phyloP scores from a whole-genome alignment of 1,140 invertebrate species.

The Steinernema feltiae region DNA sequence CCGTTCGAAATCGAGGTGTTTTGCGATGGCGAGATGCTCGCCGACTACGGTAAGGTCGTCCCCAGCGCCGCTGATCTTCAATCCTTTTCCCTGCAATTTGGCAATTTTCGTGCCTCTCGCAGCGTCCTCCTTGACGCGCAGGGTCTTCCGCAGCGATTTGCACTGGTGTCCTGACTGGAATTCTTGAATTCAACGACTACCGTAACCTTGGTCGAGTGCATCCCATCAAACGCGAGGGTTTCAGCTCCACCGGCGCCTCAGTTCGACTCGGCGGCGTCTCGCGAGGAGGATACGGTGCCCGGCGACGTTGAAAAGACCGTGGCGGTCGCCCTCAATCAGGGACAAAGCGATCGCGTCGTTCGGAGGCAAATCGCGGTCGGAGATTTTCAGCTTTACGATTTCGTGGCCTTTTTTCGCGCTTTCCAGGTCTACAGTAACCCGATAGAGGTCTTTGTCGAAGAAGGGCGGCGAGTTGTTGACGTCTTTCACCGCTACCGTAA shows the following conservation, averaged over 20 bases:
- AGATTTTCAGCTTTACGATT: constrained; percentile 30
- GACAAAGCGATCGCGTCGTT: constrained; percentile 27
- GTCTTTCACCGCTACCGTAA: constrained; percentile 80
- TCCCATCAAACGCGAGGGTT: constrained; percentile 32
- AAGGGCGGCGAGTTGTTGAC: constrained; percentile 68
- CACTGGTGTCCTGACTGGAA: background rate
- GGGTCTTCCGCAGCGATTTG: background rate
- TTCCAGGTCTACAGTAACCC: constrained; percentile 22
- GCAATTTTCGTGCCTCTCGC: background rate
- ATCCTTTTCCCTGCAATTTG: background rate
- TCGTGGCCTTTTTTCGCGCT: background rate
- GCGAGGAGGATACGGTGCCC: background rate
- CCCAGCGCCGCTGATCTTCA: background rate
- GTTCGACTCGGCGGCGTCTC: background rate
- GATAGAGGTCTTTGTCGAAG: constrained; percentile 42
- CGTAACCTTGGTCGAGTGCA: constrained; percentile 23
- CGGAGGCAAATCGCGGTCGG: constrained; percentile 33
- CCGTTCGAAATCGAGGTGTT: background rate
- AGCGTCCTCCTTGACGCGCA: background rate
- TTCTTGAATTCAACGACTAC: constrained; percentile 18
- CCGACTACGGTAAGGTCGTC: background rate
- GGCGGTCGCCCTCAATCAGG: constrained; percentile 29
- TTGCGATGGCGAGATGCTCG: background rate
- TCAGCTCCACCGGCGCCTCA: constrained; percentile 17
- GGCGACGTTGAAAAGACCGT: constrained; percentile 26